Evolutionary conservation across 2,797 vertebrate species (phyloP).

Genomic region (Liparis tanakae): DNA sequence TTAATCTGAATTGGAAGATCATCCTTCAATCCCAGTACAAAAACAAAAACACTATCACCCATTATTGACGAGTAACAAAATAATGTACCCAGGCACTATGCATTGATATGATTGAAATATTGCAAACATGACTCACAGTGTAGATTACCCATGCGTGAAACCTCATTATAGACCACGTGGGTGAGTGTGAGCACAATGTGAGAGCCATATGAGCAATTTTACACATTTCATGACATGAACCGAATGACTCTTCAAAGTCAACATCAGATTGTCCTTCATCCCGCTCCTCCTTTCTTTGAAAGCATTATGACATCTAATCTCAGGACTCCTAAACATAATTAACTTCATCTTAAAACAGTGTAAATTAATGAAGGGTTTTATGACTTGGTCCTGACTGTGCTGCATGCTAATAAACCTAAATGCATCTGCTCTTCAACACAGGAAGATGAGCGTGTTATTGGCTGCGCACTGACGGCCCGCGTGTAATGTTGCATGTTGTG

Average conservation of each 20-base stretch:
- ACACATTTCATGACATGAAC: slow-evolving; percentile 8
- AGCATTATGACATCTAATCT: slow-evolving; percentile 29
- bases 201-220: slow-evolving; percentile 13
- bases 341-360: slow-evolving; percentile 55
- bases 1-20: slow-evolving; percentile 11
- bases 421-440: slow-evolving; percentile 38
- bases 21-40: slow-evolving; percentile 15
- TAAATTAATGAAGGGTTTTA: slow-evolving; percentile 26
- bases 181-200: slow-evolving; percentile 12
- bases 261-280: not conserved
- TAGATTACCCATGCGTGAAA: slow-evolving; percentile 22
- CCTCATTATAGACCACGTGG: slow-evolving; percentile 23
- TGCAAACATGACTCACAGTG: slow-evolving; percentile 32
- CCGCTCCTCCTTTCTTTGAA: slow-evolving; percentile 19
- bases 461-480: slow-evolving; percentile 39
- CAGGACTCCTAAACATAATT: slow-evolving; percentile 47
- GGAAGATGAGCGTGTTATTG: slow-evolving; percentile 45
- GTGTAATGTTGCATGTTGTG: slow-evolving; percentile 51
- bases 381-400: slow-evolving; percentile 12
- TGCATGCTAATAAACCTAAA: slow-evolving; percentile 40
- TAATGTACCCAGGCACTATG: slow-evolving; percentile 9
- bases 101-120: slow-evolving; percentile 5
- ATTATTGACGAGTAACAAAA: slow-evolving; percentile 22
- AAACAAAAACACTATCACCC: slow-evolving; percentile 15
- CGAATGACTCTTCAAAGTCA: slow-evolving; percentile 32